Evolutionary conservation across 2,113 vertebrate species (phyloP), one percentile per base, ranked within the genome.

Genomic region (Tichodroma muraria): DNA sequence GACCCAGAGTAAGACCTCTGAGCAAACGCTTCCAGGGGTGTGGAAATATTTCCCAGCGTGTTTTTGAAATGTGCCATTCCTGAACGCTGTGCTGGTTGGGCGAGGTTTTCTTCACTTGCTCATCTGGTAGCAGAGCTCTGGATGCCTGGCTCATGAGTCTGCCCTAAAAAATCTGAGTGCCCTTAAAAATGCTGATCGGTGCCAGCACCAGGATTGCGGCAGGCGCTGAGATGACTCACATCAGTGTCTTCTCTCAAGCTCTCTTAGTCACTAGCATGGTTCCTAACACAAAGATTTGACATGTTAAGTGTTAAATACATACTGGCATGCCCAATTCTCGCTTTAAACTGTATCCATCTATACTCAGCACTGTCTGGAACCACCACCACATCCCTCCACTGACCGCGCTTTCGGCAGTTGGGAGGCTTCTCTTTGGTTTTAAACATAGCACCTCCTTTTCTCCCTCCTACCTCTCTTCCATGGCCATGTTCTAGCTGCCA

Each of bases 91-190:
- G 25, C 25, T 45, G 11, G 13, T 73, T 85, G 25, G 42, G 42
- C 94, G 94, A 89, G 47, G 33, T 78, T 94, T 91, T 80, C 27
- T 77, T 85, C 79, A 24, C 60, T 91, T 83, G 44, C 49, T 91
- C 40, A 38, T 78, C 81, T 85, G 2, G 0, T 71, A 49, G 8
- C 4, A 6, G 85, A 83, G 50, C 50, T 42, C 79, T 35, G 37
- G 42, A 47, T 89, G 78, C 63, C 61, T 45, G 25, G 13, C 19
- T 76, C 44, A 9, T 82, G 88, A 83, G 50, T 47, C 38, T 85
- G 45, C 35, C 47, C 75, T 77, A 33, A 54, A 80, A 73, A 81
- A 79, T 59, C 33, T 6, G 4, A 79, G 65, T 3, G 1, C n/a
- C n/a, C n/a, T n/a, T n/a, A n/a, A n/a, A n/a, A n/a, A n/a, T n/a